Evolutionary conservation across 1,140 invertebrate species (phyloP).

Genomic region (Sitobion miscanthi): DNA sequence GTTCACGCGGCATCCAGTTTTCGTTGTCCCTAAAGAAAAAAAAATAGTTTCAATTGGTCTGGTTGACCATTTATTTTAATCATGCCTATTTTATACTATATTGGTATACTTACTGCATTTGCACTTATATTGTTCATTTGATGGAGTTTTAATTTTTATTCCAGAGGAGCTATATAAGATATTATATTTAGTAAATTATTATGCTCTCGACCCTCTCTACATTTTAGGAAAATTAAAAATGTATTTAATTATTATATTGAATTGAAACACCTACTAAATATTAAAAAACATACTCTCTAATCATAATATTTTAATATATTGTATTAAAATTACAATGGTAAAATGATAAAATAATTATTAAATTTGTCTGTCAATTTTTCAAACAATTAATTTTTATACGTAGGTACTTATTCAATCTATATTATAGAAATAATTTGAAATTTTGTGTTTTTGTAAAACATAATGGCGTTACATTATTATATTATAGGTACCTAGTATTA

Average conservation of each 20-base stretch:
- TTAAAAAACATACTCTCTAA: neutral
- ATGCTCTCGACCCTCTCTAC: neutral
- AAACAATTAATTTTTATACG: neutral
- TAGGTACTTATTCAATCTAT: neutral
- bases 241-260: neutral
- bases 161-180: neutral
- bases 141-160: slow-evolving; percentile 45
- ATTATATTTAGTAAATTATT: neutral
- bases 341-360: neutral
- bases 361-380: neutral
- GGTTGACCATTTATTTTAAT: slow-evolving; percentile 54
- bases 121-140: slow-evolving; percentile 33
- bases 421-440: neutral
- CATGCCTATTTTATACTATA: slow-evolving; percentile 26
- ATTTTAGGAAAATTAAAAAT: slow-evolving; percentile 10
- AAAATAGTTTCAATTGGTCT: slow-evolving; percentile 49
- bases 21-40: slow-evolving; percentile 14
- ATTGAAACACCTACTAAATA: neutral
- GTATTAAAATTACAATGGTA: neutral
- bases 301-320: neutral
- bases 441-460: neutral
- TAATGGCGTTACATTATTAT: too few species aligned
- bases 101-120: neutral
- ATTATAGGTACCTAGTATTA: too few species aligned
- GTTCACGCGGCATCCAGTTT: slow-evolving; percentile 46